Evolutionary conservation across 2,797 vertebrate species (phyloP).

Genomic region (Parotocinclus haroldoi): DNA sequence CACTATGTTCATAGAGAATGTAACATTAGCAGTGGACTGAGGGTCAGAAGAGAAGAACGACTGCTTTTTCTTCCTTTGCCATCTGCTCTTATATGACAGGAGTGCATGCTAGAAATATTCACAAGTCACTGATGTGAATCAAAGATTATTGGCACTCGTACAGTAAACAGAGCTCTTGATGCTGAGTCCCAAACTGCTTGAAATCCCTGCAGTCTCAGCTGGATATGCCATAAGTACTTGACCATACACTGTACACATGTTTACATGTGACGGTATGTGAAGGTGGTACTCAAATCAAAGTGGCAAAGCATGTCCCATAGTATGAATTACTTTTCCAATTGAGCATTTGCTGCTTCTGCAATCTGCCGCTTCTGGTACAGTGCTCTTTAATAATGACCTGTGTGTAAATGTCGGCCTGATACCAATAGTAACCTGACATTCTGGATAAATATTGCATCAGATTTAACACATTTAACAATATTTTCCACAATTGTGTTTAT

Average conservation of each 20-base stretch:
- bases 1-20: too few species aligned
- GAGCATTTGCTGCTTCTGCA: too few species aligned
- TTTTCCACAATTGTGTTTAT: too few species aligned
- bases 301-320: background rate
- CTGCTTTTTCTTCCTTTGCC: background rate
- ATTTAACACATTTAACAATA: too few species aligned
- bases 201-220: constrained; percentile 23
- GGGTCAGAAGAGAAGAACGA: constrained; percentile 45
- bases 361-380: too few species aligned
- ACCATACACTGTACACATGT: constrained; percentile 5
- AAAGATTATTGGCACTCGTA: constrained; percentile 50
- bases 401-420: too few species aligned
- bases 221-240: constrained; percentile 25
- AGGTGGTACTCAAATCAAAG: constrained; percentile 23
- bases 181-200: constrained; percentile 20
- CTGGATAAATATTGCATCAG: too few species aligned
- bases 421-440: too few species aligned
- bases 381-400: too few species aligned
- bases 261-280: constrained; percentile 12
- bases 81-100: constrained; percentile 61
- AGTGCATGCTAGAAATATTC: constrained; percentile 49
- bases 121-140: constrained; percentile 65
- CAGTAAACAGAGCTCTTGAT: constrained; percentile 12
- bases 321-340: too few species aligned
- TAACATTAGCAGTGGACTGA: background rate